phyloP scores from a whole-genome alignment of 1,140 invertebrate genomes.

The Drosophila virilis region DNA sequence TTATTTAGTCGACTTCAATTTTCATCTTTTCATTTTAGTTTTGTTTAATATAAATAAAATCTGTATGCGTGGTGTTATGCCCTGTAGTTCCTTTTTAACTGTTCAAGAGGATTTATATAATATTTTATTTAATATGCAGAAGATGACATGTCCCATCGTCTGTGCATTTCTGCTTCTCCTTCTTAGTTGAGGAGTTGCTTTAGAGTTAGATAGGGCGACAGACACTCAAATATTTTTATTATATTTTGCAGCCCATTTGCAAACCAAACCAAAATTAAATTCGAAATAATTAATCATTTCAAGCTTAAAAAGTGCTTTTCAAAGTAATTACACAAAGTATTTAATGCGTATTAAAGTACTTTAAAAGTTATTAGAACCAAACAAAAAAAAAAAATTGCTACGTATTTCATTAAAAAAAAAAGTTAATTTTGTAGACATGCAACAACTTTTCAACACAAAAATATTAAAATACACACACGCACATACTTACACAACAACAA shows the following conservation, averaged over 20 bases:
- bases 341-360: constrained; percentile 3
- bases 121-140: no score
- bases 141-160: no score
- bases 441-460: constrained; percentile 26
- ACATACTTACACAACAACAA: background rate
- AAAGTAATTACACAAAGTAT: background rate
- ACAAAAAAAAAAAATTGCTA: constrained; percentile 4
- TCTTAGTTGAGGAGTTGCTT: no score
- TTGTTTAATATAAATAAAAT: background rate
- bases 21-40: constrained; percentile 12
- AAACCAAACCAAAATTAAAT: no score
- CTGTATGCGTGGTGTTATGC: background rate
- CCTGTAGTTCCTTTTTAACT: background rate
- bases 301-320: constrained; percentile 1
- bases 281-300: background rate
- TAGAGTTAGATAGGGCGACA: no score
- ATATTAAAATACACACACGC: constrained; percentile 10
- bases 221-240: no score
- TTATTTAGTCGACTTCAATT: constrained; percentile 11
- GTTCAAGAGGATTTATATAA: background rate
- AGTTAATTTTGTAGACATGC: constrained; percentile 21
- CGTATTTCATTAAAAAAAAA: constrained; percentile 22
- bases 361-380: constrained; percentile 16
- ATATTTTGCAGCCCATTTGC: no score
- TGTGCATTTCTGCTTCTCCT: no score